Percentiles rank a stretch among this genome's conserved stretches.
phyloP scores from a whole-genome alignment of 2,888 invertebrate species.

The Melieria picta region DNA sequence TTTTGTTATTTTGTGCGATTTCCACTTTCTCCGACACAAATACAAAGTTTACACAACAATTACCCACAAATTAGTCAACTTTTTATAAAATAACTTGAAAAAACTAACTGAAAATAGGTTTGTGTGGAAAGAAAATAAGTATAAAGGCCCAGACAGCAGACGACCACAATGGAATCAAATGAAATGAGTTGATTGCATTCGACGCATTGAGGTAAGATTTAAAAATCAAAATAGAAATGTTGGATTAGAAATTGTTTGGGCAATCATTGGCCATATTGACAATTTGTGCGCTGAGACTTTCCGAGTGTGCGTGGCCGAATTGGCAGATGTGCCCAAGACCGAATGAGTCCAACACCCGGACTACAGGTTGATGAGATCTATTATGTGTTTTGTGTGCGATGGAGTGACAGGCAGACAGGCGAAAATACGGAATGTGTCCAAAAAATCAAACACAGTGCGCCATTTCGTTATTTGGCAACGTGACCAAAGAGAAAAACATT shows the following conservation, averaged over 20 bases:
- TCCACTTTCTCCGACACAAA: constrained; percentile 19
- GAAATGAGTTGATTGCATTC: constrained; percentile 8
- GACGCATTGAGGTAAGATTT: constrained; percentile 17
- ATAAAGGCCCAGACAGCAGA: neutral
- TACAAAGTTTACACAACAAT: constrained; percentile 39
- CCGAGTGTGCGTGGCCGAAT: no score
- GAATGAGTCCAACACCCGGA: no score
- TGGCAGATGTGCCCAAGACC: no score
- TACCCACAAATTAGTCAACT: constrained; percentile 49
- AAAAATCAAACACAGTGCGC: no score
- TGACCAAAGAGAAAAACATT: constrained; percentile 3
- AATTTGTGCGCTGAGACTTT: no score
- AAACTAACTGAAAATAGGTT: neutral
- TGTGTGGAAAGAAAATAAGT: neutral
- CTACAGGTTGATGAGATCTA: no score
- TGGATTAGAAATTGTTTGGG: constrained; percentile 26
- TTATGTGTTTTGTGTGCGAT: no score
- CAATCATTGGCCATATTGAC: no score
- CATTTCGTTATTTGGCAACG: neutral
- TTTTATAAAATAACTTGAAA: constrained; percentile 52
- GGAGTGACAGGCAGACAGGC: no score
- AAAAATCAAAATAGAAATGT: constrained; percentile 26
- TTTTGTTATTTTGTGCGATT: neutral
- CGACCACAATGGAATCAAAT: neutral
- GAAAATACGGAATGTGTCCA: no score